Base-by-base conservation (phyloP, 2,797 vertebrate species). In the Antennarius maculatus region DNA sequence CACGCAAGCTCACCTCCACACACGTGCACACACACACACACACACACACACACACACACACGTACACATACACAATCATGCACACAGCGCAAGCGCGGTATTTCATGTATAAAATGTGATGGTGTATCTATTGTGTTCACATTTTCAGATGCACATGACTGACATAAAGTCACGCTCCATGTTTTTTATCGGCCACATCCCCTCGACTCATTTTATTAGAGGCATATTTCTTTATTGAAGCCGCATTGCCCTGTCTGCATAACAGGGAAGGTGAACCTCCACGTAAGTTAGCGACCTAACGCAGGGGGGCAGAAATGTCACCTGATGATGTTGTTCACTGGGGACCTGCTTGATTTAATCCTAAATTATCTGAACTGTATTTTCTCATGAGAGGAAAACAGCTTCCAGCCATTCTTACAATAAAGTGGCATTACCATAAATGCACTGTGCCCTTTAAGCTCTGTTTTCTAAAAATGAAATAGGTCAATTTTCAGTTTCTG, bases 321-420 rank as follows among this genome's bases (percentile, higher is more conserved):
- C 50, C 54, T 61, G 54, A 54, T 54, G 66, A 42, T 29, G 54
- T 57, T 53, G 43, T 58, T 80, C 63, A 23, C 41, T 0, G 3
- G 28, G 54, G 37, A 65, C 48, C 45, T 13, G 42, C 53, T 63
- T 50, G 47, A 58, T 74, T 54, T 73, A 66, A 69, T 74, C 60
- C 54, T 14, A 15, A 63, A 50, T 54, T 52, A 16, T 34, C 51
- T 63, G 46, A 74, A 64, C 48, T 66, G 61, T 75, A 39, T 79
- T 74, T 66, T 42, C 57, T 52, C 46, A 15, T 12, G 0, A n/a
- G 58, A 65, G 54, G 17, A 58, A 59, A 65, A 39, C 48, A 31
- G 52, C 67, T 57, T 47, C 34, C 56, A 60, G 37, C 13, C 46
- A 49, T 50, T 69, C 28, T 39, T 39, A 10, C 7, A 9, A 3